These are phyloP conservation scores for Herpailurus yagouaroundi DNA, from an alignment of 2,113 vertebrate genomes.

Conservation along the genomic window DNA sequence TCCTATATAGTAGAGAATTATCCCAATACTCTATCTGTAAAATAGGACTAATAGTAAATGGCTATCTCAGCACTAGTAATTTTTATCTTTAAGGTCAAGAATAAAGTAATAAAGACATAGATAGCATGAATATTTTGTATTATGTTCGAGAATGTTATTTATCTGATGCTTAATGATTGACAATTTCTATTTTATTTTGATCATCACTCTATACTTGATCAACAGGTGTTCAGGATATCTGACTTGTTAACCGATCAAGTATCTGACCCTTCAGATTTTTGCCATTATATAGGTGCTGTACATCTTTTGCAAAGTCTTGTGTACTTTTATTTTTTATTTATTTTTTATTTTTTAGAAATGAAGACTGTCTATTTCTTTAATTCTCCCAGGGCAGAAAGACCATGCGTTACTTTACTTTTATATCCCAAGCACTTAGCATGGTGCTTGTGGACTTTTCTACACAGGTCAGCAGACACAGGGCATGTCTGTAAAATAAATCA, in stretches of 20 bases:
- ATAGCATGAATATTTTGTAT: neutral
- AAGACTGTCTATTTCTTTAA: too few species aligned
- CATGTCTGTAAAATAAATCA: neutral
- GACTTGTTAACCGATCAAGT: neutral
- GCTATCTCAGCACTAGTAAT: neutral
- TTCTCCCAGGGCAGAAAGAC: too few species aligned
- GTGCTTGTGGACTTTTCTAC: neutral
- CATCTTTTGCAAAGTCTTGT: neutral
- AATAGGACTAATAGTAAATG: neutral
- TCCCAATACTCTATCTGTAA: neutral
- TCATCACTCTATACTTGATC: neutral
- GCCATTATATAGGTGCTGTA: neutral
- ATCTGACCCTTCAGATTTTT: neutral
- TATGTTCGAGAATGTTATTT: neutral
- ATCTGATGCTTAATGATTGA: neutral
- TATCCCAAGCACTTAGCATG: too few species aligned
- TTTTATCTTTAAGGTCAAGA: neutral
- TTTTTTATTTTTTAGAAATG: too few species aligned
- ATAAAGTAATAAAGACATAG: neutral
- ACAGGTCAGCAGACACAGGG: neutral
- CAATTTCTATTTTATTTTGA: neutral
- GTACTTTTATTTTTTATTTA: too few species aligned
- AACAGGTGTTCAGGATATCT: neutral
- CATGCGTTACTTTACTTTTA: too few species aligned
- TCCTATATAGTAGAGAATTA: neutral